Conservation (phyloP, 2,113 vertebrate species). For the Cinclus mexicanus region DNA sequence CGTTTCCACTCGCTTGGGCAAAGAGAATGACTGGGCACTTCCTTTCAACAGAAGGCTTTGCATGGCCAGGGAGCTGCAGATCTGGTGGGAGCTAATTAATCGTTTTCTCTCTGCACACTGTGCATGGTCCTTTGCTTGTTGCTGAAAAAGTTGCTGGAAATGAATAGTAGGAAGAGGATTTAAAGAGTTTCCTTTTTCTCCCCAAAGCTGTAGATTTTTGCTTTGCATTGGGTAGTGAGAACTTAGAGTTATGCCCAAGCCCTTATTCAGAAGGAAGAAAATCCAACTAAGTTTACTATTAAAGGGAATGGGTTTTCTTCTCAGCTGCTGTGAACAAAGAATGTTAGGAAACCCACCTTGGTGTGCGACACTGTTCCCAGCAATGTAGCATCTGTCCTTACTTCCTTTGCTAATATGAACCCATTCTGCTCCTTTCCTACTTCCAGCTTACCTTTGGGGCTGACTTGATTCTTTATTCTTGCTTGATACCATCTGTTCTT, state of each 20-base stretch:
- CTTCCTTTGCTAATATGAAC: neutral
- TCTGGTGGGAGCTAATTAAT: constrained; percentile 54
- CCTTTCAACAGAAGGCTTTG: constrained; percentile 14
- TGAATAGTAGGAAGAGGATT: neutral
- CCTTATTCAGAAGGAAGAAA: neutral
- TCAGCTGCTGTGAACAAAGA: neutral
- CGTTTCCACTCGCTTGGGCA: neutral
- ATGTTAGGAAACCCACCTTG: neutral
- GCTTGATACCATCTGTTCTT: neutral
- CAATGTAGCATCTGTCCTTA: neutral
- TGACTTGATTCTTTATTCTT: neutral
- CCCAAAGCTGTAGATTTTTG: neutral
- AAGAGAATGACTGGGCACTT: constrained; percentile 12
- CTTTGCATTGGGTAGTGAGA: neutral
- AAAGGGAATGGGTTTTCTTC: neutral
- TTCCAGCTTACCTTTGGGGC: neutral
- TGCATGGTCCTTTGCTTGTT: neutral
- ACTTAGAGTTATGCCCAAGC: neutral
- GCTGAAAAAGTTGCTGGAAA: neutral
- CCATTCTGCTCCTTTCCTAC: neutral
- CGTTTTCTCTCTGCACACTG: neutral
- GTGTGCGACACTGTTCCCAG: neutral
- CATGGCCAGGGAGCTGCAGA: neutral
- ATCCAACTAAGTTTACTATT: neutral
- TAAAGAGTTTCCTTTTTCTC: neutral